These are phyloP conservation scores for Lonchura striata DNA, from an alignment of 2,113 vertebrate genomes.

Conservation along the genomic window DNA sequence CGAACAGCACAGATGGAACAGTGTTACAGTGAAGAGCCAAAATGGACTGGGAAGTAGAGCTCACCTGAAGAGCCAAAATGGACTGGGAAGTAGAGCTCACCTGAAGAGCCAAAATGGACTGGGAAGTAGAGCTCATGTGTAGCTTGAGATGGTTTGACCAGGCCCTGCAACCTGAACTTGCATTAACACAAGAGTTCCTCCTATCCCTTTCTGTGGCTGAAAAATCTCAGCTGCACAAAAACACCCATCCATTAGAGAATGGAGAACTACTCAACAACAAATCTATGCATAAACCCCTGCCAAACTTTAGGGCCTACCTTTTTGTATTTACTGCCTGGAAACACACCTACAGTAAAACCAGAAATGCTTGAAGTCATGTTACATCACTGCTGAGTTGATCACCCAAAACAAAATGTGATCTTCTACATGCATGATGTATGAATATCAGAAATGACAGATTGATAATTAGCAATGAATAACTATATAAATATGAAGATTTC, in stretches of 20 bases:
- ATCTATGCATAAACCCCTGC: neutral
- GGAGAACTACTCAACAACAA: neutral
- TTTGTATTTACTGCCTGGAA: neutral
- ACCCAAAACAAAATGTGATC: neutral
- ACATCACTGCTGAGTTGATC: no score
- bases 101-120: neutral
- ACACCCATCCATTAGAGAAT: neutral
- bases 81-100: fast-evolving
- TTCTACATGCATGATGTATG: neutral
- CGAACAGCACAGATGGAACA: neutral
- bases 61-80: neutral
- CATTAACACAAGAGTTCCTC: neutral
- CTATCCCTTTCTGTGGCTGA: neutral
- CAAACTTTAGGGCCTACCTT: neutral
- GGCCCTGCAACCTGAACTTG: neutral
- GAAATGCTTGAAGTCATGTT: neutral
- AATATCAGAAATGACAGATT: neutral
- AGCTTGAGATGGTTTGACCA: neutral
- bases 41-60: fast-evolving
- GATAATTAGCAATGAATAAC: neutral
- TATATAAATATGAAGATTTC: neutral
- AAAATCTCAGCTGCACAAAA: neutral
- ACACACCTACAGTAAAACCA: neutral
- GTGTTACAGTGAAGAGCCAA: neutral
- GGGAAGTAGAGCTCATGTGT: fast-evolving